Base-by-base conservation (phyloP, 2,113 vertebrate genomes). In the Nothoprocta pentlandii region DNA sequence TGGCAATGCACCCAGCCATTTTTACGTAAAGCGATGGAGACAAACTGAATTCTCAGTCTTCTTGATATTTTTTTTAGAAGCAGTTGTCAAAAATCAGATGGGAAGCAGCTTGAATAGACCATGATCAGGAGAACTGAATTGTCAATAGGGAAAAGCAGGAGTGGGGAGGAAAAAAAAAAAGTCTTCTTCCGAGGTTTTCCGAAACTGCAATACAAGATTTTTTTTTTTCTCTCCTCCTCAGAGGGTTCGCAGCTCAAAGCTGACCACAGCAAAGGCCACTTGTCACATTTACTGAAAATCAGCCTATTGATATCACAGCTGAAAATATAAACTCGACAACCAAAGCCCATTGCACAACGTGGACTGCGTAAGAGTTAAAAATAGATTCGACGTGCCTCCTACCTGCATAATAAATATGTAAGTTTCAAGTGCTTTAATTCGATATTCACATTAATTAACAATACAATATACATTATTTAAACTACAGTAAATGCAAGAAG, bases 361-460 rank as follows among this genome's bases (percentile, higher is more conserved):
- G 95, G 88, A 97, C 97, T 97, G 97, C 97, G 95, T 97, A 96
- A 94, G 97, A 98, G 98, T 98, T 98, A 98, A 98, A 98, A 98
- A 98, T 98, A 98, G 98, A 98, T 96, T 96, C 87, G 94, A 97
- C 89, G 84, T 98, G 98, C 97, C 98, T 98, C 97, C 97, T 98
- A 98, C 98, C 98, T 98, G 98, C 98, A 98, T 98, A 98, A 98
- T 98, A 98, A 98, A 98, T 97, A 98, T 96, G 98, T 97, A 98
- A 97, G 97, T 98, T 98, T 97, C 97, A 95, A 98, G 97, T 97
- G 97, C 92, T 98, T 98, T 98, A 98, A 98, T 98, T 98, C 96
- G 97, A 98, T 98, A 98, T 97, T 98, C 98, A 97, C 98, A 98
- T 98, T 98, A 98, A 98, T 98, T 98, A 98, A 98, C 98, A 98